Conservation (phyloP, 2,797 vertebrate species). For the Takifugu rubripes region DNA sequence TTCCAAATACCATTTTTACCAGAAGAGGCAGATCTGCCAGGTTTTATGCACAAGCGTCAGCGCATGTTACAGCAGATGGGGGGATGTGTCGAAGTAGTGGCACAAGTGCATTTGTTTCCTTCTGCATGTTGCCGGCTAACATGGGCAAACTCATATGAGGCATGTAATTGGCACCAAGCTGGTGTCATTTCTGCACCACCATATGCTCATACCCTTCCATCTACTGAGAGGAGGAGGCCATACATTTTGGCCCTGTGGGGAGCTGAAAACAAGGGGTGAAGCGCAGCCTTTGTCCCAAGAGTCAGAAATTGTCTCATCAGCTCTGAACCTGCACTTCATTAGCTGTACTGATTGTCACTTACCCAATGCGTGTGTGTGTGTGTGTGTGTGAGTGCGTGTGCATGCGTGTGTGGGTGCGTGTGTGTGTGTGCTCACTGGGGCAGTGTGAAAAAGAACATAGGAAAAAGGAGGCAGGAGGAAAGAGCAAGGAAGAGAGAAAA, state of each 20-base stretch:
- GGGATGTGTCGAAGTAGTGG: too few species aligned
- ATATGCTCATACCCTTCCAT: conserved; percentile 35
- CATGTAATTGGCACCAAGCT: conserved; percentile 42
- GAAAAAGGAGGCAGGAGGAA: conserved; percentile 25
- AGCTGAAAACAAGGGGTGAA: conserved; percentile 24
- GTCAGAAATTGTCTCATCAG: conserved; percentile 59
- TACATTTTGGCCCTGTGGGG: conserved; percentile 42
- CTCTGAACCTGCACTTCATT: conserved; percentile 67
- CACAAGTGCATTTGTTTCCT: neutral
- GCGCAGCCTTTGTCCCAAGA: conserved; percentile 42
- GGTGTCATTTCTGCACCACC: conserved; percentile 29
- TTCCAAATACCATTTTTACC: conserved; percentile 29
- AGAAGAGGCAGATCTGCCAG: conserved; percentile 30
- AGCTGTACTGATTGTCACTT: conserved; percentile 55
- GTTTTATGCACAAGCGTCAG: conserved; percentile 17
- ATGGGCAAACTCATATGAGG: conserved; percentile 18
- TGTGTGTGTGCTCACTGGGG: conserved; percentile 19
- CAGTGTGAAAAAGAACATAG: neutral
- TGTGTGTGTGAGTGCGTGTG: conserved; percentile 7
- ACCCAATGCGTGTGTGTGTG: conserved; percentile 20
- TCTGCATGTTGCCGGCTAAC: conserved; percentile 16
- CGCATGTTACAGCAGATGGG: neutral
- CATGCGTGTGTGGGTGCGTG: conserved; percentile 2
- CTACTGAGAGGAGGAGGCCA: conserved; percentile 43
- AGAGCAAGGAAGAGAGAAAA: conserved; percentile 25